A percentile compares a stretch with the other conserved stretches of the same genome.
phyloP scores from a whole-genome alignment of 2,797 vertebrate genomes.

The Epinephelus malabaricus region DNA sequence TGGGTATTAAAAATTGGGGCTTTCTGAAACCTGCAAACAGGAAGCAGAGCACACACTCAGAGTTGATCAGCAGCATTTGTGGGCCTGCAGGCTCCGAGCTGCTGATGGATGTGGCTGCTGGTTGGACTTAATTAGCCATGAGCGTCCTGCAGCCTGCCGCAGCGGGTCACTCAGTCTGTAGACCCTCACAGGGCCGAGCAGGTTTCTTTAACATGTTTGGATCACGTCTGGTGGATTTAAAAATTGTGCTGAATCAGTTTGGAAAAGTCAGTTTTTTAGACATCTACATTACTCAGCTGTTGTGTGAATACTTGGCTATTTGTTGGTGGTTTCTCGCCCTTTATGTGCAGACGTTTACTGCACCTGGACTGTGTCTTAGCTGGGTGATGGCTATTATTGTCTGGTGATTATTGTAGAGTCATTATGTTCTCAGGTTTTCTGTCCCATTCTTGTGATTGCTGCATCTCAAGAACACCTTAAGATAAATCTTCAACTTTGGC shows the following conservation, averaged over 20 bases:
- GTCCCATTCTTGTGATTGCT: too few relatives aligned
- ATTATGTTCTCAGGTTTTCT: too few relatives aligned
- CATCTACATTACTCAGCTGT: background rate
- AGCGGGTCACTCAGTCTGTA: background rate
- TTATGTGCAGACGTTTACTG: too few relatives aligned
- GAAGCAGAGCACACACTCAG: conserved; percentile 1
- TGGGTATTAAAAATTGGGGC: conserved; percentile 10
- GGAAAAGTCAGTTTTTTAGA: background rate
- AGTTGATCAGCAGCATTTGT: background rate
- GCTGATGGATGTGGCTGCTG: conserved; percentile 66
- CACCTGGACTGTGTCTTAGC: too few relatives aligned
- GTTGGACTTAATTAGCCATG: conserved; percentile 63
- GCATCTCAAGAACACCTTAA: too few relatives aligned
- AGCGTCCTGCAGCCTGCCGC: conserved; percentile 29
- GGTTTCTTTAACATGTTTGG: background rate
- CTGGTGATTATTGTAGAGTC: too few relatives aligned
- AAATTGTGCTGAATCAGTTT: background rate
- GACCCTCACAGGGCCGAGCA: background rate
- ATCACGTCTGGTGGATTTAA: background rate
- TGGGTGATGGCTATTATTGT: too few relatives aligned
- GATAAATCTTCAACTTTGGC: too few relatives aligned
- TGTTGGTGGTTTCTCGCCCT: background rate
- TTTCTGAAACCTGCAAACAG: conserved; percentile 21
- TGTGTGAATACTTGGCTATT: too few relatives aligned
- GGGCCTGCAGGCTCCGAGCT: conserved; percentile 26